Conservation (phyloP, 2,888 invertebrate genomes). For the Tetanocera ferruginea region DNA sequence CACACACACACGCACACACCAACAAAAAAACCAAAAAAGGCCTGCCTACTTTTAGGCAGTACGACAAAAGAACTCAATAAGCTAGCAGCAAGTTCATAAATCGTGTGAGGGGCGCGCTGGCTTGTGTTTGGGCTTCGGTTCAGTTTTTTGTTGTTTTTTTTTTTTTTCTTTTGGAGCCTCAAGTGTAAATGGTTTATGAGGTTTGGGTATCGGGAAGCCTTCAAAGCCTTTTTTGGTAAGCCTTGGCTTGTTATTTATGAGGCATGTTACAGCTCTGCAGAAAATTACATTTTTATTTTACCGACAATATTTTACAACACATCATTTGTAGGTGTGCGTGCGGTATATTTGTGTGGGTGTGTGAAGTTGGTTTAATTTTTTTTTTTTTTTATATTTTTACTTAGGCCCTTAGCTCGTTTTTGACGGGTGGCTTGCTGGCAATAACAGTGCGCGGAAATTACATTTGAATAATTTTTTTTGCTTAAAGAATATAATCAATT, state of each 20-base stretch:
- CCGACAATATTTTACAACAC: neutral
- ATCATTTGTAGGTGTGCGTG: slow-evolving; percentile 6
- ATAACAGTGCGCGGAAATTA: neutral
- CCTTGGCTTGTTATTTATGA: neutral
- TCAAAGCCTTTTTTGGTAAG: neutral
- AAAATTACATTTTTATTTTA: slow-evolving; percentile 19
- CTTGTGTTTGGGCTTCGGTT: neutral
- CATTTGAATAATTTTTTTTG: slow-evolving; percentile 1
- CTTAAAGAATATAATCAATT: slow-evolving; percentile 13
- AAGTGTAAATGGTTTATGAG: slow-evolving; percentile 21
- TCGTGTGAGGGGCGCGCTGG: neutral
- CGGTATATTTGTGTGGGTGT: neutral
- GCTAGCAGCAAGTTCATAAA: slow-evolving; percentile 7
- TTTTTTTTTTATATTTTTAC: neutral
- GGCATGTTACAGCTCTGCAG: slow-evolving; percentile 23
- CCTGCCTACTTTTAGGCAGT: neutral
- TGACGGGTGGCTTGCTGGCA: neutral
- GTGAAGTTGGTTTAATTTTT: slow-evolving; percentile 18
- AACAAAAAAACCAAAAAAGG: neutral
- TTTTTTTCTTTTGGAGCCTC: neutral
- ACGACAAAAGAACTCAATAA: slow-evolving; percentile 4
- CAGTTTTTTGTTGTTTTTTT: neutral
- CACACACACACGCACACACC: neutral
- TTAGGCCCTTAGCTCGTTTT: neutral
- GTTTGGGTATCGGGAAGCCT: neutral